These are phyloP conservation scores for Dione juno DNA, from an alignment of 2,888 invertebrate genomes.

Conservation along the genomic window DNA sequence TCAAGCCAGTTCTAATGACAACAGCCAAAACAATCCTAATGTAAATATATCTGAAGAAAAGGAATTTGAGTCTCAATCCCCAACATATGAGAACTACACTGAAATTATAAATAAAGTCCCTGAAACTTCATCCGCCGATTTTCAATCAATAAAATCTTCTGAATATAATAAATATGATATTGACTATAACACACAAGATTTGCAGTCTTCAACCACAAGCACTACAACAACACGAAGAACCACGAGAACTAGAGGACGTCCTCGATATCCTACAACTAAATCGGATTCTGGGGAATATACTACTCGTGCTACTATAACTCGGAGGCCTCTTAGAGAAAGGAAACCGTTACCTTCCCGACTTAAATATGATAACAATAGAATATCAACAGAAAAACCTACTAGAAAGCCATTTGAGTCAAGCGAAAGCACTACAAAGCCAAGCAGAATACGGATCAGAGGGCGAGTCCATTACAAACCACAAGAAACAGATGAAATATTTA, in stretches of 20 bases:
- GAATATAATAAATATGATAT: conserved; percentile 61
- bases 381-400: conserved; percentile 67
- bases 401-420: conserved; percentile 59
- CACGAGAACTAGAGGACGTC: conserved; percentile 66
- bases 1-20: conserved; percentile 45
- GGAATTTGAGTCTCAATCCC: conserved; percentile 55
- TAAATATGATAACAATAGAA: conserved; percentile 73
- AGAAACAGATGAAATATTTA: conserved; percentile 68
- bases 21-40: conserved; percentile 44
- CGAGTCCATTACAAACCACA: conserved; percentile 78
- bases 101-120: conserved; percentile 54
- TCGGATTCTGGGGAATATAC: conserved; percentile 71
- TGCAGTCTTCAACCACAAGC: conserved; percentile 55
- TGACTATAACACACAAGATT: conserved; percentile 56
- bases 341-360: conserved; percentile 70
- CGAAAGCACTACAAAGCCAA: conserved; percentile 68
- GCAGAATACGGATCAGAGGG: conserved; percentile 76
- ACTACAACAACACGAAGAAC: conserved; percentile 70
- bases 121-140: conserved; percentile 50
- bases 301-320: conserved; percentile 68
- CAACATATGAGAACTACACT: conserved; percentile 53
- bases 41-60: conserved; percentile 50
- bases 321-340: conserved; percentile 81
- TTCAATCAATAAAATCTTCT: conserved; percentile 55
- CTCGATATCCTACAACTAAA: conserved; percentile 73